Conservation (phyloP, 2,888 invertebrate species). For the Cyclophora punctaria region DNA sequence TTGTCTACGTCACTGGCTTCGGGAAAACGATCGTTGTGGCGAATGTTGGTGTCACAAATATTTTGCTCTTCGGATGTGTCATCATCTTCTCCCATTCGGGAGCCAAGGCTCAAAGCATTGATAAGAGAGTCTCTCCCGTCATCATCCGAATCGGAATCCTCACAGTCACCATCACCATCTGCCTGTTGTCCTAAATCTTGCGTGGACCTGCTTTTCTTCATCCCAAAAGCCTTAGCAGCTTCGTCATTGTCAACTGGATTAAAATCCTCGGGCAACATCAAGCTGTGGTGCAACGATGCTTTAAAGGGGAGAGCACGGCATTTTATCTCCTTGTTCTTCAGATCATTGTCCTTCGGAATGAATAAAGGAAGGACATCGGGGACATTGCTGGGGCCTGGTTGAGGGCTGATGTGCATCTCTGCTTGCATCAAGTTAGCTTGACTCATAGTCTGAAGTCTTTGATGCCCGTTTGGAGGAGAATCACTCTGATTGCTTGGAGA, state of each 20-base stretch:
- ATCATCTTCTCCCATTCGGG: slow-evolving; percentile 26
- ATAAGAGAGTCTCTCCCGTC: slow-evolving; percentile 21
- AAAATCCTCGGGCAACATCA: slow-evolving; percentile 29
- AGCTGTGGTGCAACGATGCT: slow-evolving; percentile 41
- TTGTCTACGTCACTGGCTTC: slow-evolving; percentile 58
- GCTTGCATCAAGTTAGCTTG: neutral
- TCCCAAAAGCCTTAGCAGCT: slow-evolving; percentile 26
- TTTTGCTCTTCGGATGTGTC: slow-evolving; percentile 23
- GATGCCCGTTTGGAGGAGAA: too few species aligned
- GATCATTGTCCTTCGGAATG: slow-evolving; percentile 16
- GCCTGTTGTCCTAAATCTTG: slow-evolving; percentile 32
- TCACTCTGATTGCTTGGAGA: neutral
- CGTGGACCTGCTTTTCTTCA: slow-evolving; percentile 45
- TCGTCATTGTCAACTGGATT: slow-evolving; percentile 32
- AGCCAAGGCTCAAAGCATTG: slow-evolving; percentile 32
- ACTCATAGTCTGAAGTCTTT: neutral
- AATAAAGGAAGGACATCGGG: slow-evolving; percentile 16
- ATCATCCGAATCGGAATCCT: slow-evolving; percentile 8
- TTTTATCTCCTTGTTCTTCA: slow-evolving; percentile 22
- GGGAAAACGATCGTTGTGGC: slow-evolving; percentile 59
- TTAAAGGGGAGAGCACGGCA: slow-evolving; percentile 19
- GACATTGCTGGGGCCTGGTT: slow-evolving; percentile 30
- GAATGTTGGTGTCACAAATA: slow-evolving; percentile 58
- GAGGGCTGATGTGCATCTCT: slow-evolving; percentile 20
- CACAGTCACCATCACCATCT: too few species aligned